Base-by-base conservation (phyloP, 2,888 invertebrate species). In the Carpatolechia fugitivella region DNA sequence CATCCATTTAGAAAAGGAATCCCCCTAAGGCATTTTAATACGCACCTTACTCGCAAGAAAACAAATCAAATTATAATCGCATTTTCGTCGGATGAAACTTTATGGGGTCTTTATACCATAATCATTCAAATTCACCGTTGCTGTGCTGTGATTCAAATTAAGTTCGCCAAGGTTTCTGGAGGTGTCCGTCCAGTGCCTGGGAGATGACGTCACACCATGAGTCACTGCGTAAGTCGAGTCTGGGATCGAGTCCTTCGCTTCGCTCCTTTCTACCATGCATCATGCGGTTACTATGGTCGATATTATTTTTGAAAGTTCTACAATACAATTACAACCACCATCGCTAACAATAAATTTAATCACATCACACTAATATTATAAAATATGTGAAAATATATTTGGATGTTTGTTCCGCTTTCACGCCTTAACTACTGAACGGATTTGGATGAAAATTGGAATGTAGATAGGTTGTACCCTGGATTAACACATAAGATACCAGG, bases 271-370 rank as follows among this genome's bases (percentile, higher is more conserved):
- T 33, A 52, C 16, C 40, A 11, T 14, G 16, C 50, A 38, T 20
- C 14, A 50, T 10, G 49, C 14, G 11, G 18, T 18, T 18, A 18
- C 18, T 18, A 18, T 18, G 35, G 35, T 11, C 49, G n/a, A 3
- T 44, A 44, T 44, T 13, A 68, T 74, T 70, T 6, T 24, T 24
- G 24, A 24, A 24, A 4, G 24, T 24, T 24, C 24, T 24, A 24
- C 24, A 24, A 24, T 24, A 4, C 24, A 6, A 24, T 24, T 24
- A 24, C 24, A 24, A 24, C n/a, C n/a, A n/a, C n/a, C n/a, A n/a
- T n/a, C n/a, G n/a, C n/a, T n/a, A n/a, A n/a, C n/a, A n/a, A n/a
- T n/a, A n/a, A n/a, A n/a, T n/a, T n/a, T n/a, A n/a, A n/a, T n/a
- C n/a, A n/a, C n/a, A n/a, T n/a, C n/a, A n/a, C n/a, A n/a, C n/a